Conservation (phyloP, 2,888 invertebrate genomes). For the Mythimna pallens region DNA sequence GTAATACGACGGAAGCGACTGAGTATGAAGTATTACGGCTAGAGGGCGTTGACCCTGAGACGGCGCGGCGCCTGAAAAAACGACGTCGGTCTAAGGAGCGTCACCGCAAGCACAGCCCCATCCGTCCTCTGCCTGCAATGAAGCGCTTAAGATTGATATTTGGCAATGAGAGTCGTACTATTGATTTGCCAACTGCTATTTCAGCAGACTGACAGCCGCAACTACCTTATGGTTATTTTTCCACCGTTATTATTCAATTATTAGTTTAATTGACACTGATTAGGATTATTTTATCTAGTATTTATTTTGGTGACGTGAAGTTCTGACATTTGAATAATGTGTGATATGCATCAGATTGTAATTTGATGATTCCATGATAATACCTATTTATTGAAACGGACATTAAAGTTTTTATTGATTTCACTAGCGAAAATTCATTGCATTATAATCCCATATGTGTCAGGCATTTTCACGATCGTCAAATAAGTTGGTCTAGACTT, state of each 20-base stretch:
- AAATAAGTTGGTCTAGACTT: conserved; percentile 58
- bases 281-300: conserved; percentile 88
- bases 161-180: conserved; percentile 97
- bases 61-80: conserved; percentile 90
- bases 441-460: conserved; percentile 47
- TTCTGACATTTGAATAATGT: conserved; percentile 83
- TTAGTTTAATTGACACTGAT: conserved; percentile 90
- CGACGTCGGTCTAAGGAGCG: conserved; percentile 88
- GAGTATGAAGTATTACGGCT: conserved; percentile 96
- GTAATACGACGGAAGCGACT: conserved; percentile 93
- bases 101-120: conserved; percentile 88
- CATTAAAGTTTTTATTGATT: conserved; percentile 71
- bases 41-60: conserved; percentile 93
- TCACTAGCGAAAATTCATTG: conserved; percentile 67
- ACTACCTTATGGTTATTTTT: conserved; percentile 85
- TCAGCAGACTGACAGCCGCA: conserved; percentile 90
- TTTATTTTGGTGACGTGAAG: conserved; percentile 87
- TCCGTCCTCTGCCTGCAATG: conserved; percentile 93
- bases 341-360: conserved; percentile 83
- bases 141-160: conserved; percentile 96
- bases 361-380: conserved; percentile 83
- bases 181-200: conserved; percentile 95
- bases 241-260: conserved; percentile 90
- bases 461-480: conserved; percentile 54
- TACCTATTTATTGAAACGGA: conserved; percentile 79